Base-by-base conservation (phyloP, 2,888 invertebrate species). In the Campoletis raptor region DNA sequence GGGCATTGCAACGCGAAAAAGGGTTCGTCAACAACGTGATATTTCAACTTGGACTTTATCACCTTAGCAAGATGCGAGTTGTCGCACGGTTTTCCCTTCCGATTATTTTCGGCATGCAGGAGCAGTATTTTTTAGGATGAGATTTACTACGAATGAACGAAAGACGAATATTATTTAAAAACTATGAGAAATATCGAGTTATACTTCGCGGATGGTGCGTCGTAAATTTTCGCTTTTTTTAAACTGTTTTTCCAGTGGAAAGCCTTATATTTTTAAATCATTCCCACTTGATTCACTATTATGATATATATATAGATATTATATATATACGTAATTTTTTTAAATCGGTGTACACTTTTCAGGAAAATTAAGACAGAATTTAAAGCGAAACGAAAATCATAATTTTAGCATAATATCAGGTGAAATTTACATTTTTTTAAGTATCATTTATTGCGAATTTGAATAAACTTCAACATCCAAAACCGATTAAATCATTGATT, bases 261-360 rank as follows among this genome's bases (percentile, higher is more conserved):
- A 88, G 81, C 84, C 82, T 78, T 88, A 87, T 77, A 81, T 79
- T 89, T 90, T 90, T 78, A 81, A 87, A 92, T 90, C 91, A 91
- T 92, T 92, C 91, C 92, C 84, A 89, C 89, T 90, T 85, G 72
- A 89, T 90, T 69, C 8, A 89, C 89, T 90, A 78, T 90, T 89
- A 90, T 89, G 86, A 24, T 30, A 57, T 57, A 57, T 10, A 21
- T 54, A n/a, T n/a, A n/a, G n/a, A 57, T 57, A 57, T 10, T 30
- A 57, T 57, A 57, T 10, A 48, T n/a, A 5, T 30, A n/a, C n/a
- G 15, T 52, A 18, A 0, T 48, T 87, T 79, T 86, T 85, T 81
- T 78, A 52, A 81, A 76, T 77, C 74, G 52, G 78, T 61, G 40
- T 48, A 61, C 74, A 77, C 9, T 69, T 80, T 54, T 77, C 18